These are phyloP conservation scores for Hybognathus amarus DNA, from an alignment of 2,797 vertebrate genomes.

Conservation along the genomic window DNA sequence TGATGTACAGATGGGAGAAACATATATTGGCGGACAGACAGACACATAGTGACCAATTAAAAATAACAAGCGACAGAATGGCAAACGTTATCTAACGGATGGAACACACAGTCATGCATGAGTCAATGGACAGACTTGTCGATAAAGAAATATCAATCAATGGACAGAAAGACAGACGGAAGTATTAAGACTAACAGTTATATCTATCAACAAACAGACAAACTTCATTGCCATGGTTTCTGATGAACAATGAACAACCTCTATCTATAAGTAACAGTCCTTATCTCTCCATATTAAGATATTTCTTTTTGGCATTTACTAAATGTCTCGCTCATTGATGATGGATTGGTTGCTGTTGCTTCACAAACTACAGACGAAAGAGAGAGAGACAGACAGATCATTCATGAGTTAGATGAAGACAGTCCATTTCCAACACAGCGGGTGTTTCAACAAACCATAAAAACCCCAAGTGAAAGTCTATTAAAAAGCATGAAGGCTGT, in stretches of 20 bases:
- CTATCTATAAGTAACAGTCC: slow-evolving; percentile 21
- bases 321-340: slow-evolving; percentile 43
- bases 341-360: slow-evolving; percentile 37
- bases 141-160: not conserved
- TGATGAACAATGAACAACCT: slow-evolving; percentile 33
- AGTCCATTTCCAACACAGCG: slow-evolving; percentile 47
- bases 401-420: slow-evolving; percentile 39
- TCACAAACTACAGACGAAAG: slow-evolving; percentile 24
- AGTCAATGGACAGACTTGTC: not conserved
- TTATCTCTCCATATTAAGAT: not conserved
- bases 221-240: not conserved
- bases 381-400: slow-evolving; percentile 23
- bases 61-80: not conserved
- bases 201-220: not conserved
- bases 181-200: not conserved
- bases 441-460: slow-evolving; percentile 44
- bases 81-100: not conserved
- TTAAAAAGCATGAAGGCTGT: slow-evolving; percentile 48
- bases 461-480: slow-evolving; percentile 41
- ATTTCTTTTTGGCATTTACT: slow-evolving; percentile 48
- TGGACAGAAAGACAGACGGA: not conserved
- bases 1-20: not conserved
- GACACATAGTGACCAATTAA: not conserved
- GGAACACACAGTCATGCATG: not conserved
- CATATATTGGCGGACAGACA: not conserved